A percentile compares a stretch with the other conserved stretches of the same genome.
These are phyloP conservation scores for Cardiocondyla obscurior DNA, from an alignment of 1,140 invertebrate species.

Conservation along the genomic window DNA sequence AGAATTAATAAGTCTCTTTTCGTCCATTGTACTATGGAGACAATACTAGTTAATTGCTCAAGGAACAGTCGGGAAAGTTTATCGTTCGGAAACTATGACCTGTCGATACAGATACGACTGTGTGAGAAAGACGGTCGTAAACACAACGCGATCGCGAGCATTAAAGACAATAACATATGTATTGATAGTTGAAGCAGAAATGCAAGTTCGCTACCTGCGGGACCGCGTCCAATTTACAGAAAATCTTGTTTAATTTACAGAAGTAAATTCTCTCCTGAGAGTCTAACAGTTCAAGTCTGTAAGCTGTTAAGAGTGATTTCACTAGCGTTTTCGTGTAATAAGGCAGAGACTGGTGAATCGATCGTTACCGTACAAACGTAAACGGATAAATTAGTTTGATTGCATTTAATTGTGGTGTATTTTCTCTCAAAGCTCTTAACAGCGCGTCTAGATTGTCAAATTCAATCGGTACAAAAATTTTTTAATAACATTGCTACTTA, in stretches of 20 bases:
- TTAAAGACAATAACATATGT: neutral
- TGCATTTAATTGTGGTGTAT: neutral
- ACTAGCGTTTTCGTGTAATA: neutral
- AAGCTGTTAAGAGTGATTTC: neutral
- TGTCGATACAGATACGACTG: neutral
- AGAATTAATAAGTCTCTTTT: no score
- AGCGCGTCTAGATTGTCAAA: neutral
- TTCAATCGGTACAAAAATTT: neutral
- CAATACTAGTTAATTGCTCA: neutral
- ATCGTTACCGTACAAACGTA: neutral
- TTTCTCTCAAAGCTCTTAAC: neutral
- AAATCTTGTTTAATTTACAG: neutral
- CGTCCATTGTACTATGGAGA: neutral
- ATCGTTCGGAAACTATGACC: neutral
- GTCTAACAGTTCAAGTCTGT: neutral
- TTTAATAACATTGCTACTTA: neutral
- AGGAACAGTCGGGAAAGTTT: neutral
- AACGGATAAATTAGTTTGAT: neutral
- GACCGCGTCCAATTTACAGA: neutral
- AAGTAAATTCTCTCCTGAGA: neutral
- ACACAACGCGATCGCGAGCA: neutral
- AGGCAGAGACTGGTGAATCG: neutral
- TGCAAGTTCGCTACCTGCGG: neutral
- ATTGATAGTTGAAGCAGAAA: neutral
- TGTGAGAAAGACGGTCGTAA: neutral